Evolutionary conservation across 2,113 vertebrate species (phyloP).

Genomic region (Clarias macrocephalus): DNA sequence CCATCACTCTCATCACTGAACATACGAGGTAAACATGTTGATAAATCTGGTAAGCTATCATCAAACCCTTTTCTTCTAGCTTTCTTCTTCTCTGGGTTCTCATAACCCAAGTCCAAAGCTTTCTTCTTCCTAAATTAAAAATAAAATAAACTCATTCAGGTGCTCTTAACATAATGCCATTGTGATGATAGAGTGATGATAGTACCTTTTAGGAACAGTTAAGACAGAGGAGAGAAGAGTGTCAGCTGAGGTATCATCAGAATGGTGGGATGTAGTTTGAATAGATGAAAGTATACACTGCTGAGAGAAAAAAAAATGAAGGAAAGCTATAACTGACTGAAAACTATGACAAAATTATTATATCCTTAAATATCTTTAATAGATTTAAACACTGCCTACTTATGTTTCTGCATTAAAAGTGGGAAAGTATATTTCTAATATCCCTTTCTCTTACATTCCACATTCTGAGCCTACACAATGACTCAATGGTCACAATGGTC

Average conservation of each 20-base stretch:
- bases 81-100: conserved; percentile 16
- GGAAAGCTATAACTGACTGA: not conserved
- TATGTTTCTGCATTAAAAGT: no score
- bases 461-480: not conserved
- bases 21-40: no score
- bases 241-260: conserved; percentile 60
- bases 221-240: conserved; percentile 59
- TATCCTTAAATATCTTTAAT: no score
- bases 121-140: conserved; percentile 32
- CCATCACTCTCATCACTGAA: not conserved
- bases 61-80: not conserved
- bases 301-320: not conserved
- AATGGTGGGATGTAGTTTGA: not conserved
- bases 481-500: not conserved
- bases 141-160: not conserved
- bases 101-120: no score
- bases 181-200: no score
- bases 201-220: conserved; percentile 51
- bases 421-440: no score
- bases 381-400: not conserved
- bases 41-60: no score
- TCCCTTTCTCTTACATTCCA: no score
- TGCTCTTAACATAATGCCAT: not conserved
- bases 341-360: no score
- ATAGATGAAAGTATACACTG: not conserved